phyloP scores from a whole-genome alignment of 2,888 invertebrate species.

The Rhingia rostrata region DNA sequence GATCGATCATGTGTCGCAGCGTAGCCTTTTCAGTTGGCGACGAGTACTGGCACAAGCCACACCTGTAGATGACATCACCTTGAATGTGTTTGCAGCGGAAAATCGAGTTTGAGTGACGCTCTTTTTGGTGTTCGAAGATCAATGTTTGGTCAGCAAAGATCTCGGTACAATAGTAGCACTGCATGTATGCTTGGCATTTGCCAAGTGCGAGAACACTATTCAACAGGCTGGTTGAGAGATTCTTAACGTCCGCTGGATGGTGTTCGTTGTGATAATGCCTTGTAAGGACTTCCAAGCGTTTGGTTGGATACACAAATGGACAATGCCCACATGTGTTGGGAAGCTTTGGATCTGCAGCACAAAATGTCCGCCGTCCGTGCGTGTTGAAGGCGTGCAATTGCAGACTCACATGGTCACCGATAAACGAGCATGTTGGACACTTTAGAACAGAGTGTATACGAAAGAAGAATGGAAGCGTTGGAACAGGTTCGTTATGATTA shows the following conservation, averaged over 20 bases:
- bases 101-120: slow-evolving; percentile 73
- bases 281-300: slow-evolving; percentile 60
- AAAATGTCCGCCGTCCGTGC: slow-evolving; percentile 79
- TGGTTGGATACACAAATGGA: slow-evolving; percentile 66
- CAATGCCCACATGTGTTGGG: slow-evolving; percentile 78
- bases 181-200: slow-evolving; percentile 76
- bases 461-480: slow-evolving; percentile 78
- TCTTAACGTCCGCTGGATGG: slow-evolving; percentile 78
- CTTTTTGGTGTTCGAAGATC: slow-evolving; percentile 77
- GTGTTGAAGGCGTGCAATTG: slow-evolving; percentile 75
- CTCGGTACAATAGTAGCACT: slow-evolving; percentile 78
- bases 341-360: slow-evolving; percentile 78
- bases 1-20: slow-evolving; percentile 82
- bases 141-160: slow-evolving; percentile 77
- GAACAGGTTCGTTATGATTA: slow-evolving; percentile 68
- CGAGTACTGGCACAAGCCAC: slow-evolving; percentile 83
- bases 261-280: slow-evolving; percentile 76
- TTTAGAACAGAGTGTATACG: slow-evolving; percentile 76
- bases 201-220: slow-evolving; percentile 74
- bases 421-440: slow-evolving; percentile 77
- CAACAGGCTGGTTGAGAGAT: slow-evolving; percentile 73
- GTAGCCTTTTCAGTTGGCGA: slow-evolving; percentile 79
- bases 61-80: slow-evolving; percentile 83
- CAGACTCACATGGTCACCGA: slow-evolving; percentile 75
- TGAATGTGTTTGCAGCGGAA: slow-evolving; percentile 77